Percentiles rank a stretch among this genome's conserved stretches.
These are phyloP conservation scores for Misgurnus mizolepis DNA, from an alignment of 2,113 vertebrate species.

Conservation along the genomic window DNA sequence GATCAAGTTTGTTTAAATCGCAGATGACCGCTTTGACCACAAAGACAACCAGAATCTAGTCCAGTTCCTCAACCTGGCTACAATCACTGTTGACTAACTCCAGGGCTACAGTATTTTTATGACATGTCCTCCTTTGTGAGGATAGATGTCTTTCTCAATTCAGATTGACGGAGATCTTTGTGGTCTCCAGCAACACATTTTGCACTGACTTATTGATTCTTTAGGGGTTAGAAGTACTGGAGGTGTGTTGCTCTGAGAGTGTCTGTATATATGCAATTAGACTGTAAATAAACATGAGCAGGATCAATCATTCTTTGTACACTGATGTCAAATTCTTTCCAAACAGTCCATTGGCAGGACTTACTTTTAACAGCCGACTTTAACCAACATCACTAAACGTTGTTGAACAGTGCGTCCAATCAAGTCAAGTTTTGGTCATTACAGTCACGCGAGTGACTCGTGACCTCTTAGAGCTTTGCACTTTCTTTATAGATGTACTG, in stretches of 20 bases:
- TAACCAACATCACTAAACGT: slow-evolving; percentile 4
- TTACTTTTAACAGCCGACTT: slow-evolving; percentile 25
- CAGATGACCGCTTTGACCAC: not conserved
- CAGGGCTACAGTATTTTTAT: slow-evolving; percentile 7
- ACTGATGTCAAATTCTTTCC: slow-evolving; percentile 54
- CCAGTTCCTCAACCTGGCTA: not conserved
- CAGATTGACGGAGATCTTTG: slow-evolving; percentile 6
- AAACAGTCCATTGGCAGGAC: slow-evolving; percentile 29
- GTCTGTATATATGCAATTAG: slow-evolving; percentile 52
- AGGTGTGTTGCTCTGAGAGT: slow-evolving; percentile 34
- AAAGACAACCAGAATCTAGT: not conserved
- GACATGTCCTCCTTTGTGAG: slow-evolving; percentile 1
- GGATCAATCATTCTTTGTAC: slow-evolving; percentile 48
- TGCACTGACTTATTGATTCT: not conserved
- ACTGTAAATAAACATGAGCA: slow-evolving; percentile 47
- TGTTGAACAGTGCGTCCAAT: slow-evolving; percentile 5
- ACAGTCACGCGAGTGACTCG: slow-evolving; percentile 11
- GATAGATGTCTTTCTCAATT: not conserved
- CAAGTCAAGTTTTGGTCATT: slow-evolving; percentile 6
- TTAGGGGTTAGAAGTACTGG: slow-evolving; percentile 13
- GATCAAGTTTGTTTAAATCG: not conserved
- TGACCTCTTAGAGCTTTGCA: slow-evolving; percentile 42
- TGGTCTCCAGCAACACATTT: slow-evolving; percentile 26
- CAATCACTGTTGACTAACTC: slow-evolving; percentile 1
- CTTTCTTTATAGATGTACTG: slow-evolving; percentile 40